Evolutionary conservation across 2,113 vertebrate genomes (phyloP), one percentile per base, ranked within the genome.

Genomic region (Columbina picui): DNA sequence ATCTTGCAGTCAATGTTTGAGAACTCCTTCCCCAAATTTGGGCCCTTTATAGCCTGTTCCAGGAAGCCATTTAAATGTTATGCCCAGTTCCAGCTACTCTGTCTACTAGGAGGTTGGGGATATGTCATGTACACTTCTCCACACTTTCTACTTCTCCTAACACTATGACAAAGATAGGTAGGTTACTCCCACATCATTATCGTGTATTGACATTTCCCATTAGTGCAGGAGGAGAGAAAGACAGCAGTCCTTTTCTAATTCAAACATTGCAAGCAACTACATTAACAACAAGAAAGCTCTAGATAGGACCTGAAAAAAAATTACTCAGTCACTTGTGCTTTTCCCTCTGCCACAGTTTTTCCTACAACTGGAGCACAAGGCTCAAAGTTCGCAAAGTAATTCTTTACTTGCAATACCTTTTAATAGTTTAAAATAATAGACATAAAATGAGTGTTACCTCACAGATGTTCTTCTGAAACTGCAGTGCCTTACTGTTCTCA

Each of bases 401-500:
- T 76, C 23, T 64, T 57, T 36, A 60, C 10, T 77, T 1, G 0
- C 39, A 25, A 20, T 90, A 88, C 25, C 26, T 70, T 82, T 87
- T 6, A 67, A 30, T 95, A 95, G 49, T 43, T 76, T 84, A 56
- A 92, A 96, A 73, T 32, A 60, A 21, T 30, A 61, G 21, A 70
- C 80, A 70, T 73, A 52, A 91, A 94, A 70, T 57, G 3, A 84
- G 12, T 1, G 19, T 98, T 98, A 98, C 98, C 98, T 98, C 98
- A 79, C 96, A 98, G 77, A 97, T 91, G 76, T 96, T 98, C 94
- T 98, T 98, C 63, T 98, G 97, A 93, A 98, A 98, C 56, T 98
- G 98, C 59, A 98, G 69, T 3, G 98, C 98, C 93, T 98, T 98
- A 79, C 98, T 98, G 82, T 98, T 98, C 89, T 98, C 98, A 75